Evolutionary conservation across 1,140 invertebrate genomes (phyloP).

Genomic region (Holotrichia oblita): DNA sequence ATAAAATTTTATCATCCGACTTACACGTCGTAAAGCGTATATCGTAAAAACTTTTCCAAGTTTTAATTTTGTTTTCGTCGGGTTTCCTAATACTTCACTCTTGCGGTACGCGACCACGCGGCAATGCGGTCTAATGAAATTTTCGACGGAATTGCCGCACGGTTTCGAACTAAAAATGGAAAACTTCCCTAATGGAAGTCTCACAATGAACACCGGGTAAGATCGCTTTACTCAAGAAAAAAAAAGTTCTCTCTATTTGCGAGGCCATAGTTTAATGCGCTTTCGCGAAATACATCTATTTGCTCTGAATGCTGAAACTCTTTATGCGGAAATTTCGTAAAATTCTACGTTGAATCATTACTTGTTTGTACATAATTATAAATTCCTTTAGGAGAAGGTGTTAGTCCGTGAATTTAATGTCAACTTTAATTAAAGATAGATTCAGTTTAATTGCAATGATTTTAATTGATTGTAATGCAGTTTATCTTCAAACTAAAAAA

Average conservation of each 20-base stretch:
- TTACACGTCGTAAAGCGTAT: constrained; percentile 33
- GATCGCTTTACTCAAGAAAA: neutral
- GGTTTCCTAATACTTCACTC: neutral
- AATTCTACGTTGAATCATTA: no score
- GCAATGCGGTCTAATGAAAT: constrained; percentile 24
- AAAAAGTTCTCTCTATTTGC: neutral
- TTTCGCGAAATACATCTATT: neutral
- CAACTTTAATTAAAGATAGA: no score
- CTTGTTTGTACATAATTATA: no score
- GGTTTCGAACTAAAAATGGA: constrained; percentile 26
- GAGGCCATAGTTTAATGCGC: neutral
- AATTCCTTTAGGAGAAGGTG: no score
- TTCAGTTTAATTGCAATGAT: no score
- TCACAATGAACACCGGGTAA: neutral
- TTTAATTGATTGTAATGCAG: no score
- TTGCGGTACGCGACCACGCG: neutral
- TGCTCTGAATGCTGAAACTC: no score
- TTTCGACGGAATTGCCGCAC: neutral
- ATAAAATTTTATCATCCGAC: constrained; percentile 34
- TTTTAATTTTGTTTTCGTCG: constrained; percentile 24
- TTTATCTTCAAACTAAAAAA: no score
- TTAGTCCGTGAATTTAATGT: no score
- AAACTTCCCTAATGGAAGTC: neutral
- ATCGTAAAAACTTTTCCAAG: constrained; percentile 3
- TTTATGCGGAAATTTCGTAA: no score